Base-by-base conservation (phyloP, 2,888 invertebrate species). In the Acronicta psi region DNA sequence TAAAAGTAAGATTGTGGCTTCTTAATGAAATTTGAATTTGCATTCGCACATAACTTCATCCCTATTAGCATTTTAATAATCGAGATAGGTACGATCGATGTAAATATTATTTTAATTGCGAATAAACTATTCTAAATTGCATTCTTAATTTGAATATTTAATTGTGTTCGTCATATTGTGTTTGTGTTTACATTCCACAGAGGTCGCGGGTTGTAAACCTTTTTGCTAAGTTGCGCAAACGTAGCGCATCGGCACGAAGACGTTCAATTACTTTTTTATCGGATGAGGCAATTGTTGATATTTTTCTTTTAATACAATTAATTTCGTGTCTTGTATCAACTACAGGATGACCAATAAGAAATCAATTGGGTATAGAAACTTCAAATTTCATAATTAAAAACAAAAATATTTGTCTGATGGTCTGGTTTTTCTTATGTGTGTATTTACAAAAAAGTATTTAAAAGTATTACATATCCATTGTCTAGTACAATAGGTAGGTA, bases 121-220 rank as follows among this genome's bases (percentile, higher is more conserved):
- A 47, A 23, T 14, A 20, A 41, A 47, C 6, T 31, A 62, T 69
- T 61, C 17, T 8, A 51, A 51, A 51, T 55, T 50, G 49, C 45
- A 46, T 46, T 50, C n/a, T n/a, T 10, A 49, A 51, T 57, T 51
- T 34, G 40, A 54, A 63, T 43, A 50, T 69, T 46, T 57, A 53
- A 70, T 68, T 52, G 66, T 45, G 37, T 51, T 59, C 49, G 50
- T 54, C 53, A 44, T 60, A 11, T 55, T 47, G 42, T n/a, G 42
- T 50, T 57, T 31, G 41, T 62, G 60, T 73, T 64, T 67, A 63
- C 62, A 73, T 73, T 75, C 73, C 70, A 25, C 17, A 34, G 58
- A 70, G 59, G 73, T 63, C 67, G 63, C 45, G 50, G 55, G 50
- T 59, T 73, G 62, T 61, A 56, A 68, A 73, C 64, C 52, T 64